Evolutionary conservation across 2,888 invertebrate species (phyloP).

Genomic region (Pimpla rufipes): DNA sequence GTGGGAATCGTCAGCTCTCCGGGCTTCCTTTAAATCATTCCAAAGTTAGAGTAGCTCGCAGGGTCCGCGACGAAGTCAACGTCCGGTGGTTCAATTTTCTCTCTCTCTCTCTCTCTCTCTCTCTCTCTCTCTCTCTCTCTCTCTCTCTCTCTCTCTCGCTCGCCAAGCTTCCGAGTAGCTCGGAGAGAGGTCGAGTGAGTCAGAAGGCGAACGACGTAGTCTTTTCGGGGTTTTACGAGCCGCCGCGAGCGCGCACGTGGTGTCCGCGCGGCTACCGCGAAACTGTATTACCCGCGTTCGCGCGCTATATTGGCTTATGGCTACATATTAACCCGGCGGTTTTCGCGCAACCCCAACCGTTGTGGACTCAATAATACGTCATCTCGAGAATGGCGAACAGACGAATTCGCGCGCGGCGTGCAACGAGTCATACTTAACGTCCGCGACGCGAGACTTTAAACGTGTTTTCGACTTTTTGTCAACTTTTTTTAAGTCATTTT

Average conservation of each 20-base stretch:
- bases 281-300: constrained; percentile 19
- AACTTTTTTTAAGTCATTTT: too few species aligned
- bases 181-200: constrained; percentile 39
- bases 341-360: constrained; percentile 4
- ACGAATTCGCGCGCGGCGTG: not conserved
- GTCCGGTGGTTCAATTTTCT: constrained; percentile 46
- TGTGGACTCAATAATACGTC: constrained; percentile 47
- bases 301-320: constrained; percentile 21
- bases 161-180: not conserved
- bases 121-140: too few species aligned
- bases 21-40: constrained; percentile 34
- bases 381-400: constrained; percentile 34
- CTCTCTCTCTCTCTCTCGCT: too few species aligned
- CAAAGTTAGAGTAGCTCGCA: constrained; percentile 51
- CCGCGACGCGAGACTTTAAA: not conserved
- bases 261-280: constrained; percentile 32
- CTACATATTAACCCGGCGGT: constrained; percentile 20
- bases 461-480: not conserved
- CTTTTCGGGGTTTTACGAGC: constrained; percentile 43
- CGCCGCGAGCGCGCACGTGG: constrained; percentile 23
- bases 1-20: constrained; percentile 31
- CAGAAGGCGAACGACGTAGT: constrained; percentile 18
- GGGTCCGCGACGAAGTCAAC: constrained; percentile 44
- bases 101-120: too few species aligned
- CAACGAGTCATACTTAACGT: constrained; percentile 11